phyloP scores from a whole-genome alignment of 2,888 invertebrate species.

The Erebia aethiops region DNA sequence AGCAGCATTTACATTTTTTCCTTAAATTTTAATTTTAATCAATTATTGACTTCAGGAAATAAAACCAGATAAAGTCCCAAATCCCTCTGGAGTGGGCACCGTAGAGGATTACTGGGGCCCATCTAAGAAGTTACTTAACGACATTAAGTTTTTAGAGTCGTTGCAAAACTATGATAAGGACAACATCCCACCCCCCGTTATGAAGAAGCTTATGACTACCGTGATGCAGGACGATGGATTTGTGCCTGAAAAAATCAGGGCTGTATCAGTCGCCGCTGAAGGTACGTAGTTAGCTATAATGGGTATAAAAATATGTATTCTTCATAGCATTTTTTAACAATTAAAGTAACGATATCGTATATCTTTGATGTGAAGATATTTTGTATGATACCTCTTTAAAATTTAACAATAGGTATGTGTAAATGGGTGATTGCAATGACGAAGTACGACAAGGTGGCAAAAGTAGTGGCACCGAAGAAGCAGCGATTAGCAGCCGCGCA shows the following conservation, averaged over 20 bases:
- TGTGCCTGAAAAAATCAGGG: slow-evolving; percentile 94
- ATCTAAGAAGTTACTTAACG: slow-evolving; percentile 93
- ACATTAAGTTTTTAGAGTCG: slow-evolving; percentile 95
- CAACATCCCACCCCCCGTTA: slow-evolving; percentile 92
- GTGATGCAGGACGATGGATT: slow-evolving; percentile 93
- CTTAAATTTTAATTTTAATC: not conserved
- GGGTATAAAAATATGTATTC: not conserved
- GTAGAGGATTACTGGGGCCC: slow-evolving; percentile 97
- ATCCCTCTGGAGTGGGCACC: slow-evolving; percentile 91
- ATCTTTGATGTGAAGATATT: not conserved
- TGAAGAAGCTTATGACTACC: slow-evolving; percentile 91
- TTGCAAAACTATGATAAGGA: slow-evolving; percentile 96
- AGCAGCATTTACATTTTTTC: not conserved
- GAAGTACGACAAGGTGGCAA: slow-evolving; percentile 96
- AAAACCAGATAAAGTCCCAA: slow-evolving; percentile 93
- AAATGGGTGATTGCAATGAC: slow-evolving; percentile 98
- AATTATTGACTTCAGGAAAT: slow-evolving; percentile 82
- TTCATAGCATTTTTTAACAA: not conserved
- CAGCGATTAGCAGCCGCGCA: slow-evolving; percentile 94
- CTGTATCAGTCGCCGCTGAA: slow-evolving; percentile 94
- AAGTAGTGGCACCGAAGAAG: slow-evolving; percentile 96
- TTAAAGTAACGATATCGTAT: not conserved
- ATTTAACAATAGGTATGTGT: slow-evolving; percentile 85
- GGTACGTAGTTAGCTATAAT: slow-evolving; percentile 80
- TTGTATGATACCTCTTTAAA: too few relatives aligned